These are phyloP conservation scores for Patella vulgata DNA, from an alignment of 1,140 invertebrate species.

Conservation along the genomic window DNA sequence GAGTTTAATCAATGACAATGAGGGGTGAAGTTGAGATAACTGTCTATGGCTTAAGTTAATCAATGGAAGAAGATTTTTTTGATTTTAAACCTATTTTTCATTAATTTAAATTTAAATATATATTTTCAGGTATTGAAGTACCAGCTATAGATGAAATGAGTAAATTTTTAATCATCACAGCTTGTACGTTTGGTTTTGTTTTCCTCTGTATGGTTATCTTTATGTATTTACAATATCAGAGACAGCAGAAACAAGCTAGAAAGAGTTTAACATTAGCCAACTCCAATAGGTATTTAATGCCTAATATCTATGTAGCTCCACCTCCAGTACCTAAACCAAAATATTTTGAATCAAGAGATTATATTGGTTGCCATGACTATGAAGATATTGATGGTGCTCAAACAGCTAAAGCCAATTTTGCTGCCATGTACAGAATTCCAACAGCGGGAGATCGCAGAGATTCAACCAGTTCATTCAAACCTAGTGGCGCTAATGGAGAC, in stretches of 20 bases:
- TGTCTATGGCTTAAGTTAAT: no score
- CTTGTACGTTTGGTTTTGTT: slow-evolving; percentile 49
- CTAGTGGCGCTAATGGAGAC: slow-evolving; percentile 25
- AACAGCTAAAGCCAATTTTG: no score
- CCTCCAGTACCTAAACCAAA: slow-evolving; percentile 32
- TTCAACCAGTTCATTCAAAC: slow-evolving; percentile 34
- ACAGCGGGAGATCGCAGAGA: slow-evolving; percentile 21
- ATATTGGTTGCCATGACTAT: slow-evolving; percentile 47
- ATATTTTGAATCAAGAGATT: slow-evolving; percentile 37
- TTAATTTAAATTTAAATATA: no score
- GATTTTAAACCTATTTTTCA: no score
- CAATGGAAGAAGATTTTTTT: no score
- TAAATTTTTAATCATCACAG: slow-evolving; percentile 48
- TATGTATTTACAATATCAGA: slow-evolving; percentile 48
- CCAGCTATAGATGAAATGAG: slow-evolving; percentile 52
- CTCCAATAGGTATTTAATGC: slow-evolving; percentile 36
- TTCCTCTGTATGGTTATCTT: slow-evolving; percentile 52
- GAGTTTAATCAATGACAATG: no score
- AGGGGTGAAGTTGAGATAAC: no score
- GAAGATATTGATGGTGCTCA: slow-evolving; percentile 41
- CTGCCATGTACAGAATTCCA: neutral
- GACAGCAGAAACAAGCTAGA: slow-evolving; percentile 43
- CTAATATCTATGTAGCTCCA: slow-evolving; percentile 48
- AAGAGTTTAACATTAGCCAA: slow-evolving; percentile 21
- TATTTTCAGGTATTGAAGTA: slow-evolving; percentile 42